Conservation (phyloP, 2,888 invertebrate species). For the Osedax frankpressi region DNA sequence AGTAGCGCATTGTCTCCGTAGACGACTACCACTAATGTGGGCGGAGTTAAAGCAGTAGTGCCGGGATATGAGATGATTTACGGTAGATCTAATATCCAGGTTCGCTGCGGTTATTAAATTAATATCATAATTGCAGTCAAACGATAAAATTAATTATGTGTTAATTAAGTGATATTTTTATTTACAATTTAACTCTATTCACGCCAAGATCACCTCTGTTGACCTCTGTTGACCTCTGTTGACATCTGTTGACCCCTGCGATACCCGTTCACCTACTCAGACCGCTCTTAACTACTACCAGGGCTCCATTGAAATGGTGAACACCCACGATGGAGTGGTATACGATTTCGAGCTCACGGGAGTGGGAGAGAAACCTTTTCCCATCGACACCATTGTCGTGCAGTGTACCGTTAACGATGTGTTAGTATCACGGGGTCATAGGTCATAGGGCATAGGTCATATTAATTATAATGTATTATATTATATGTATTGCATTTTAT, state of each 20-base stretch:
- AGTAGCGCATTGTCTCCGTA: constrained; percentile 4
- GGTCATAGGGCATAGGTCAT: background rate
- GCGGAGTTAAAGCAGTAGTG: background rate
- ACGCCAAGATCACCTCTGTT: no score
- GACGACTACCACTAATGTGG: background rate
- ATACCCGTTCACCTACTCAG: no score
- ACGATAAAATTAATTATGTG: no score
- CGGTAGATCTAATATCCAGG: no score
- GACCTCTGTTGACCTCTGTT: no score
- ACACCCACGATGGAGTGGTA: constrained; percentile 38
- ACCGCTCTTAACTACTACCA: no score
- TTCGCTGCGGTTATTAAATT: no score
- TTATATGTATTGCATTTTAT: background rate
- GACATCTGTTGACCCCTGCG: no score
- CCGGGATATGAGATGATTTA: background rate
- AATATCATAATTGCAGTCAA: no score
- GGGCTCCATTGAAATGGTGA: constrained; percentile 40
- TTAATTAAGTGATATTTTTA: no score
- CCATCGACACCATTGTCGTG: constrained; percentile 41
- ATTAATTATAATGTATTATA: background rate
- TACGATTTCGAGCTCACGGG: constrained; percentile 39
- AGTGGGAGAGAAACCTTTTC: constrained; percentile 38
- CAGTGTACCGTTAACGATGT: constrained; percentile 37
- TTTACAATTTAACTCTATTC: no score
- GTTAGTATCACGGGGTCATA: constrained; percentile 27